Percentiles rank a stretch among this genome's conserved stretches.
Evolutionary conservation across 1,140 invertebrate genomes (phyloP).

Genomic region (Cydia pomonella): DNA sequence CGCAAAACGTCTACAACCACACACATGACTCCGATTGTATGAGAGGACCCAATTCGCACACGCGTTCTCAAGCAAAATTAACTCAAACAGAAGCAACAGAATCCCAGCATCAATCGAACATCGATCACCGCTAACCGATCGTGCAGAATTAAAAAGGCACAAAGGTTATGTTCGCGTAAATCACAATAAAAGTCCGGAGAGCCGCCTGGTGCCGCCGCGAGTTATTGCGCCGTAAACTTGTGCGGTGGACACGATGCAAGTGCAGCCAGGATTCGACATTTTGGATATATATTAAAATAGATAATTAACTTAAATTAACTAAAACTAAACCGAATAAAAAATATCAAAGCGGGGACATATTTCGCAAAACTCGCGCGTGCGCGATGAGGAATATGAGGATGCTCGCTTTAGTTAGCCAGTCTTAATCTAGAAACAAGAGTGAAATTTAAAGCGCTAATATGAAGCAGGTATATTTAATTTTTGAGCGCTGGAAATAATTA

Average conservation of each 20-base stretch:
- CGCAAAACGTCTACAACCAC: too few species aligned
- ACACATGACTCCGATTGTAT: too few species aligned
- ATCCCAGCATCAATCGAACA: slow-evolving; percentile 48
- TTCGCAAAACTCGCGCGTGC: too few species aligned
- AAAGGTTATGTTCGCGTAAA: slow-evolving; percentile 66
- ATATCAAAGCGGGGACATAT: too few species aligned
- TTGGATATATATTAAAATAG: background rate
- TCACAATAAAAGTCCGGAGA: slow-evolving; percentile 75
- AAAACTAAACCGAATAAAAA: too few species aligned
- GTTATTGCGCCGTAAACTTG: slow-evolving; percentile 23
- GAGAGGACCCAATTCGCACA: too few species aligned
- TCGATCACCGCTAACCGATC: slow-evolving; percentile 38
- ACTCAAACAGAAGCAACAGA: slow-evolving; percentile 23
- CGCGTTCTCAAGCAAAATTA: background rate
- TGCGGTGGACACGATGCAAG: slow-evolving; percentile 8
- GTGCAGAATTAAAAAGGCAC: slow-evolving; percentile 53
- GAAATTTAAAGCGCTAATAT: too few species aligned
- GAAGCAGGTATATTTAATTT: too few species aligned
- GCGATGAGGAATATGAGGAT: too few species aligned
- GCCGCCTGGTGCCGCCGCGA: slow-evolving; percentile 52
- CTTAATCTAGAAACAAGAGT: too few species aligned
- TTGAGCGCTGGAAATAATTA: too few species aligned
- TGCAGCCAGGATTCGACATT: slow-evolving; percentile 1
- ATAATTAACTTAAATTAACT: background rate
- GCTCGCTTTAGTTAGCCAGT: too few species aligned